Evolutionary conservation across 2,797 vertebrate genomes (phyloP).

Genomic region (Heterohyrax brucei): DNA sequence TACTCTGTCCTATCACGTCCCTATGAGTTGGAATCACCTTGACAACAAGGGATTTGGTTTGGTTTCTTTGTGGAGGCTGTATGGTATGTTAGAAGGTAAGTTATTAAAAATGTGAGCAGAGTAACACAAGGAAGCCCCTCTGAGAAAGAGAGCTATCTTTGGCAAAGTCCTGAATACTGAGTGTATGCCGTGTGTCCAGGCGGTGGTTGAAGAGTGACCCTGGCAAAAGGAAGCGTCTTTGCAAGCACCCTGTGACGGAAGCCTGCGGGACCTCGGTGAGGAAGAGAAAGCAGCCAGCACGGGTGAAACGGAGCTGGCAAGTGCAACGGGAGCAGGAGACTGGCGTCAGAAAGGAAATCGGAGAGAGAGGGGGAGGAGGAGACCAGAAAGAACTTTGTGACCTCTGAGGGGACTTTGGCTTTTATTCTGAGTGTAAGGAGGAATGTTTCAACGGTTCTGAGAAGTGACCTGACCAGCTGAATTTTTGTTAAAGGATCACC

Average conservation of each 20-base stretch:
- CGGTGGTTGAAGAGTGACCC: not conserved
- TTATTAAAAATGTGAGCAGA: not conserved
- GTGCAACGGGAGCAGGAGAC: not conserved
- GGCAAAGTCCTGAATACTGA: not conserved
- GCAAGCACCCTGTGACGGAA: not conserved
- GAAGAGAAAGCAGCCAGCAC: not conserved
- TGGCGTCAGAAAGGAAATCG: no score
- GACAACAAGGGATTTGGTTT: no score
- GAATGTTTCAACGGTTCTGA: not conserved
- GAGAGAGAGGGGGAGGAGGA: not conserved
- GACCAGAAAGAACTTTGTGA: not conserved
- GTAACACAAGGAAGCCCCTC: not conserved
- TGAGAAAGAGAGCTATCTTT: not conserved
- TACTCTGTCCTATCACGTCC: no score
- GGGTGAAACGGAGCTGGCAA: not conserved
- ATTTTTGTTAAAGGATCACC: not conserved
- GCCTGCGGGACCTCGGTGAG: fast-evolving
- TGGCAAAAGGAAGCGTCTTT: no score
- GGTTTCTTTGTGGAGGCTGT: no score
- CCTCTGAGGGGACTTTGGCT: not conserved
- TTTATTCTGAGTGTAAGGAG: not conserved
- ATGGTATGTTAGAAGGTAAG: not conserved
- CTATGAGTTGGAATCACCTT: no score
- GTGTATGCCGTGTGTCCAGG: fast-evolving
- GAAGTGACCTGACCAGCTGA: not conserved